phyloP scores from a whole-genome alignment of 2,888 invertebrate genomes.

The Portevinia maculata region DNA sequence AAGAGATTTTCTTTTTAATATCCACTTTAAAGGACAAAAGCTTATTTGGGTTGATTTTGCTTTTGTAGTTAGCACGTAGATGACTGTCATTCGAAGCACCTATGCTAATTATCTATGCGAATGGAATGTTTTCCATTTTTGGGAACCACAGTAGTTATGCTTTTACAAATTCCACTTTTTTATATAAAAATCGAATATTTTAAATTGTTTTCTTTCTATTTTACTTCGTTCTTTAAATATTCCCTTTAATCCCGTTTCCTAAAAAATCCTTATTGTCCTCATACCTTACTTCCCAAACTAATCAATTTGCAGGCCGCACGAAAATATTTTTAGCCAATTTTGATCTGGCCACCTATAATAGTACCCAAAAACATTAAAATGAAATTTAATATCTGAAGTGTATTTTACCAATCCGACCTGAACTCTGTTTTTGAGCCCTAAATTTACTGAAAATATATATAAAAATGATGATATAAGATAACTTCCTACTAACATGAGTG shows the following conservation, averaged over 20 bases:
- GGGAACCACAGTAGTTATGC: slow-evolving; percentile 40
- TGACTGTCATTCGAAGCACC: slow-evolving; percentile 22
- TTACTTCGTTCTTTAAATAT: slow-evolving; percentile 36
- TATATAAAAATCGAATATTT: slow-evolving; percentile 75
- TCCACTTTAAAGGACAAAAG: no score
- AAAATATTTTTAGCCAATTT: slow-evolving; percentile 79
- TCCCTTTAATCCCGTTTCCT: slow-evolving; percentile 66
- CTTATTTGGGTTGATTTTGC: slow-evolving; percentile 10
- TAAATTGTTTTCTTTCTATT: slow-evolving; percentile 74
- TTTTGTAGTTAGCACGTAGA: slow-evolving; percentile 40
- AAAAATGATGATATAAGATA: slow-evolving; percentile 38
- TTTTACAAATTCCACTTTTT: slow-evolving; percentile 32
- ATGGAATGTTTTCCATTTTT: slow-evolving; percentile 5
- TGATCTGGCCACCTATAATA: slow-evolving; percentile 71
- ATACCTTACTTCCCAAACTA: no score
- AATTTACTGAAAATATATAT: slow-evolving; percentile 29
- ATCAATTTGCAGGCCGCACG: slow-evolving; percentile 79
- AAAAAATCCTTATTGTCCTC: slow-evolving; percentile 25
- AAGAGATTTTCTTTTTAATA: background rate
- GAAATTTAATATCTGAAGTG: slow-evolving; percentile 38
- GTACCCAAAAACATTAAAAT: slow-evolving; percentile 26
- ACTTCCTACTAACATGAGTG: slow-evolving; percentile 46
- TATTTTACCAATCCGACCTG: slow-evolving; percentile 34
- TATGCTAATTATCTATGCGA: slow-evolving; percentile 24
- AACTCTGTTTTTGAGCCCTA: slow-evolving; percentile 31